Conservation (phyloP, 2,797 vertebrate genomes). For the Sitta carolinensis region DNA sequence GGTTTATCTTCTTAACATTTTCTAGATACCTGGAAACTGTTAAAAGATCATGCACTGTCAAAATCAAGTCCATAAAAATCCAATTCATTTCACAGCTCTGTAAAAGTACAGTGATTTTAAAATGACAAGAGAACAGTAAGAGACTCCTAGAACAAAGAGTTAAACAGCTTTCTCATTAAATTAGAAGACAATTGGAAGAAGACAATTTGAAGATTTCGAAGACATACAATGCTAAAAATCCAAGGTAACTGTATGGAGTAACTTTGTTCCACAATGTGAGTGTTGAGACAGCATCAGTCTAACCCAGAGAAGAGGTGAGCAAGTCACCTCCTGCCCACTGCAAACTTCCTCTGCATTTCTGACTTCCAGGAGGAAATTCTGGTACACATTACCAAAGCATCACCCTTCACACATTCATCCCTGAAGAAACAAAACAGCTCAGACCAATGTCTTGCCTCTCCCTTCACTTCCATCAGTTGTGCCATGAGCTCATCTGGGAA, state of each 20-base stretch:
- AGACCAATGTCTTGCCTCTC: background rate
- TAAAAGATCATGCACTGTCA: slow-evolving; percentile 66
- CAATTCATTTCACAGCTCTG: slow-evolving; percentile 76
- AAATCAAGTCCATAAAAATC: slow-evolving; percentile 75
- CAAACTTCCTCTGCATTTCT: background rate
- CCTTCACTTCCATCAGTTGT: background rate
- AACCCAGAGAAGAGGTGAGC: background rate
- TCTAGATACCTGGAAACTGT: slow-evolving; percentile 60
- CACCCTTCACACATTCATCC: background rate
- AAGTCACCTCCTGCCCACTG: background rate
- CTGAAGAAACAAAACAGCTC: background rate
- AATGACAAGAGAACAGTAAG: slow-evolving; percentile 39
- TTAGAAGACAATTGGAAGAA: background rate
- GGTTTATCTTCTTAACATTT: slow-evolving; percentile 67
- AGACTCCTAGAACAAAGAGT: slow-evolving; percentile 28
- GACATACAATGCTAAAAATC: background rate
- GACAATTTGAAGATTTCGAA: background rate
- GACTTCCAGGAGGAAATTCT: background rate
- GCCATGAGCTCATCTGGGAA: background rate
- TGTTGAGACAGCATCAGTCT: background rate
- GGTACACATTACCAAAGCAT: background rate
- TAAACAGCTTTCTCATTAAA: slow-evolving; percentile 17
- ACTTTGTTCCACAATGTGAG: background rate
- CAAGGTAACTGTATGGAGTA: background rate
- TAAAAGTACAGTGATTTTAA: slow-evolving; percentile 69